These are phyloP conservation scores for Luperina testacea DNA, from an alignment of 2,888 invertebrate species.

Conservation along the genomic window DNA sequence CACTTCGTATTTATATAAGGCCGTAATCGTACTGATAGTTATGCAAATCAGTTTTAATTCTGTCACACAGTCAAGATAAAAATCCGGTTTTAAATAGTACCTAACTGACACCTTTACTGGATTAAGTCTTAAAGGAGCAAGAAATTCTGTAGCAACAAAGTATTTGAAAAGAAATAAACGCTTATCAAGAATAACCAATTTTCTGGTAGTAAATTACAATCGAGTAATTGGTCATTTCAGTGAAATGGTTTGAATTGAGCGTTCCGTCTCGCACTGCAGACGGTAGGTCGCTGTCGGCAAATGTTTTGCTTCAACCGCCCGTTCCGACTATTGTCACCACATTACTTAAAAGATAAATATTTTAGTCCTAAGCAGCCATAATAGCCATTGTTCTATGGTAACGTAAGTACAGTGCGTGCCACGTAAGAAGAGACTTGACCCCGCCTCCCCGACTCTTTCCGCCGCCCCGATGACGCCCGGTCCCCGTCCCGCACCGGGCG, in stretches of 20 bases:
- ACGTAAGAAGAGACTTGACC: too few relatives aligned
- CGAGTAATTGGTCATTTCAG: conserved; percentile 35
- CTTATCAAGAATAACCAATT: conserved; percentile 47
- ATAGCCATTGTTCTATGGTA: conserved; percentile 53
- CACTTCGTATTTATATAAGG: not conserved
- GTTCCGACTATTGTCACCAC: conserved; percentile 71
- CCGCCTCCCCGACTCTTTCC: too few relatives aligned
- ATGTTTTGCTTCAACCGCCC: conserved; percentile 56
- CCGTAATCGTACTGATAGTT: not conserved
- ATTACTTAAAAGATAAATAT: conserved; percentile 54
- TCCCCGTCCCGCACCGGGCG: too few relatives aligned
- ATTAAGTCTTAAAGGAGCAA: not conserved
- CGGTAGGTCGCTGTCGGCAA: not conserved
- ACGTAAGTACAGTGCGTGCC: too few relatives aligned
- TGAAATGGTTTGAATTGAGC: conserved; percentile 21
- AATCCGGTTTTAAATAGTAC: not conserved
- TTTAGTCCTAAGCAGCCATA: conserved; percentile 45
- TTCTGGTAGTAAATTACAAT: conserved; percentile 32
- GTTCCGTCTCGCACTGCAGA: conserved; percentile 41
- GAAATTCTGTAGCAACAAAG: not conserved
- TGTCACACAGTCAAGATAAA: not conserved
- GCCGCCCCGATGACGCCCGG: too few relatives aligned
- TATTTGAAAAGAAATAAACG: conserved; percentile 8
- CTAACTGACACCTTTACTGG: conserved; percentile 1
- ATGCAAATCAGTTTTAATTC: not conserved